Evolutionary conservation across 2,797 vertebrate species (phyloP).

Genomic region (Scarus forsteni): DNA sequence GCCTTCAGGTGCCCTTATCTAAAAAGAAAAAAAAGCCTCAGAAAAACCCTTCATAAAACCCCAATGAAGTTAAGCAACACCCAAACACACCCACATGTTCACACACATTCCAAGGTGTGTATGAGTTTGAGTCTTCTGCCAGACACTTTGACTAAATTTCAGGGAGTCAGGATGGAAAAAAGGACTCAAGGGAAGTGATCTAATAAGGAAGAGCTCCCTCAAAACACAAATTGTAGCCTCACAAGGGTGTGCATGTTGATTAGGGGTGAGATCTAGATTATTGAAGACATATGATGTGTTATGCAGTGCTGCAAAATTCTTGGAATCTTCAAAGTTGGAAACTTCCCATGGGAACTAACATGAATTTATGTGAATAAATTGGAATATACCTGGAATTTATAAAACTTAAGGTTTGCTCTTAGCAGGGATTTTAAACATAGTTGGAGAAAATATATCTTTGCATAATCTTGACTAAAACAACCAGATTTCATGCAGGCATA

Average conservation of each 20-base stretch:
- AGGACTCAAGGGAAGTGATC: slow-evolving; percentile 6
- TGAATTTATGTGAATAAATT: too few species aligned
- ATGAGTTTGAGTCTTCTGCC: not conserved
- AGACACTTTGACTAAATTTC: slow-evolving; percentile 12
- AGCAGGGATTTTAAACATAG: too few species aligned
- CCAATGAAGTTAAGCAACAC: not conserved
- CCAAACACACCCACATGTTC: not conserved
- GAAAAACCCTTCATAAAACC: not conserved
- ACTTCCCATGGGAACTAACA: too few species aligned
- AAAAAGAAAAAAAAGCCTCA: slow-evolving; percentile 1
- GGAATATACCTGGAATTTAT: too few species aligned
- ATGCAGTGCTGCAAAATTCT: too few species aligned
- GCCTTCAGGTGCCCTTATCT: slow-evolving; percentile 26
- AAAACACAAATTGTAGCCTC: not conserved
- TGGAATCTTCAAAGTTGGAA: too few species aligned
- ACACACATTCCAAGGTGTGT: slow-evolving; percentile 1
- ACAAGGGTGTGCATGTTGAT: not conserved
- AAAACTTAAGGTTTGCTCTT: too few species aligned
- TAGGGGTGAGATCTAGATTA: too few species aligned
- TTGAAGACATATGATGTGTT: too few species aligned
- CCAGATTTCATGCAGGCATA: too few species aligned
- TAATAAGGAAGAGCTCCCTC: not conserved
- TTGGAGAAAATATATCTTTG: too few species aligned
- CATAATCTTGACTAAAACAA: too few species aligned
- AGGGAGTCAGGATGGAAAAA: not conserved